Conservation (phyloP, 2,113 vertebrate genomes). For the Cepphus grylle region DNA sequence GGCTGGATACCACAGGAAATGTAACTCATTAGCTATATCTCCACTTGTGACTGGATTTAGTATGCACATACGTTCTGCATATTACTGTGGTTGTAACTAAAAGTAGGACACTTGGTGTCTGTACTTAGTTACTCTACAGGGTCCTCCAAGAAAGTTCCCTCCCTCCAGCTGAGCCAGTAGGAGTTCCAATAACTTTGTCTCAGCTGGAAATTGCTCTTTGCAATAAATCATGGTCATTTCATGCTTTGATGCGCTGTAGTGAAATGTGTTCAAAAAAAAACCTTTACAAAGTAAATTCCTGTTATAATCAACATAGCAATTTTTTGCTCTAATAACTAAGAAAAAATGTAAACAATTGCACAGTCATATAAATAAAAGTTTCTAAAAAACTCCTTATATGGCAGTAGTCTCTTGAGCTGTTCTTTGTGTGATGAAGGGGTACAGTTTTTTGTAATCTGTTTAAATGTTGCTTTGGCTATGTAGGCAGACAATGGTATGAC, state of each 20-base stretch:
- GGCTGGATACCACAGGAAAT: slow-evolving; percentile 16
- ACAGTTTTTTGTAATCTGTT: neutral
- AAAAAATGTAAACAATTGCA: neutral
- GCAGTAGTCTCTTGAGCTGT: neutral
- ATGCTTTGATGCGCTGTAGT: neutral
- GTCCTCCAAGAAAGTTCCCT: neutral
- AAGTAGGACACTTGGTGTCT: neutral
- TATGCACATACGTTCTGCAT: neutral
- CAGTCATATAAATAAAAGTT: neutral
- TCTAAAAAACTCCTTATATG: neutral
- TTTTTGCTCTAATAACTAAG: neutral
- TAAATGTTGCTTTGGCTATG: neutral
- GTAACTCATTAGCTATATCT: slow-evolving; percentile 21
- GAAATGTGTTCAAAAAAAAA: neutral
- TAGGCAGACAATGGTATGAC: neutral
- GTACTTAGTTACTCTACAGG: neutral
- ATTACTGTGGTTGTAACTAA: neutral
- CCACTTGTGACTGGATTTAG: neutral
- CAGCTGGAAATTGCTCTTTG: slow-evolving; percentile 5
- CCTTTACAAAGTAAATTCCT: neutral
- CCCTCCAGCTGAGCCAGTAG: neutral
- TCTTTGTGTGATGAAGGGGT: neutral
- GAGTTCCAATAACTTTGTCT: slow-evolving; percentile 7
- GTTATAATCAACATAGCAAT: neutral
- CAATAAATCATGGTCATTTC: neutral